phyloP scores from a whole-genome alignment of 2,797 vertebrate genomes.

The Pseudopleuronectes americanus region DNA sequence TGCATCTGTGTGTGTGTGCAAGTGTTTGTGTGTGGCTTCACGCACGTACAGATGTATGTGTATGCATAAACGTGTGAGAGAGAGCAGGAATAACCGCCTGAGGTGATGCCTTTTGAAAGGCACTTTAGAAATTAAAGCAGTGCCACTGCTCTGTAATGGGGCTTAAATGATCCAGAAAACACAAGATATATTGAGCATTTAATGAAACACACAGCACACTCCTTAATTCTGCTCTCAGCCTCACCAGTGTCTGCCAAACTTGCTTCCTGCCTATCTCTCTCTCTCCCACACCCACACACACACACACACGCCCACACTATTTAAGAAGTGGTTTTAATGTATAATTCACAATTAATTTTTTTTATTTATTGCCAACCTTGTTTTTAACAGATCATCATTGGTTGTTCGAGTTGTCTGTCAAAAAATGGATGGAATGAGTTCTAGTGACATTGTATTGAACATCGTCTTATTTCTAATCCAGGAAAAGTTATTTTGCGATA shows the following conservation, averaged over 20 bases:
- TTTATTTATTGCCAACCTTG: neutral
- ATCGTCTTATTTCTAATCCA: no score
- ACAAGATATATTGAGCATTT: constrained; percentile 90
- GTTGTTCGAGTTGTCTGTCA: no score
- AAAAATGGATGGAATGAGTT: no score
- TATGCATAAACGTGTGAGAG: constrained; percentile 24
- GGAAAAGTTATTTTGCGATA: no score
- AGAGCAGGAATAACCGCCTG: constrained; percentile 66
- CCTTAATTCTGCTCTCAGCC: constrained; percentile 78
- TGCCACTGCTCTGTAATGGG: constrained; percentile 88
- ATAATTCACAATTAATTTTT: neutral
- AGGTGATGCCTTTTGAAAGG: constrained; percentile 85
- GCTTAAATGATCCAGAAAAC: constrained; percentile 91
- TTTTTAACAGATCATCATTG: neutral
- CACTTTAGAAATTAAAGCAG: constrained; percentile 89
- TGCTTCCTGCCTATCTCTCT: constrained; percentile 30
- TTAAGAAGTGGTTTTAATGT: constrained; percentile 11
- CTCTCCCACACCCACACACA: constrained; percentile 4
- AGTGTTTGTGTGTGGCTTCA: constrained; percentile 2
- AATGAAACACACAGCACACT: constrained; percentile 83
- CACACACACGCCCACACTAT: neutral
- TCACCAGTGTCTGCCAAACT: constrained; percentile 58
- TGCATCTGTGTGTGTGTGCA: constrained; percentile 19
- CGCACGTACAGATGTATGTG: constrained; percentile 22
- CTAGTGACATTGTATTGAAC: no score